Evolutionary conservation across 2,888 invertebrate species (phyloP).

Genomic region (Eudasyphora cyanicolor): DNA sequence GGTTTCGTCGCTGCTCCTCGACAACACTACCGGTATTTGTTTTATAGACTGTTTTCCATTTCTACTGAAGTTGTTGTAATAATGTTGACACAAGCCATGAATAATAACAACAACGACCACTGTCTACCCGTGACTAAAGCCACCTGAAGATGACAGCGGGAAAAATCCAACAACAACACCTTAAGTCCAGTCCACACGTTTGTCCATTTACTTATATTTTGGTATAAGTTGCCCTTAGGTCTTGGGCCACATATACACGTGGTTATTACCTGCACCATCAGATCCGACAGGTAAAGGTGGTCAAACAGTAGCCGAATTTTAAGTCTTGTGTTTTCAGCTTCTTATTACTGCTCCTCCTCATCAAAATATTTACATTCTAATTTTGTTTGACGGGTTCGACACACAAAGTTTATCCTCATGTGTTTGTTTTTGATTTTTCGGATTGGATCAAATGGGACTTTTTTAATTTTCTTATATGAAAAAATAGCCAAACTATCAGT

Average conservation of each 20-base stretch:
- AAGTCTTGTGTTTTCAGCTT: slow-evolving; percentile 1
- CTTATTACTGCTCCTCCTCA: background rate
- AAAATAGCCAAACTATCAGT: no score
- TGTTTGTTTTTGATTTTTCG: no score
- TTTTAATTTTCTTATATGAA: no score
- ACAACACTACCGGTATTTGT: slow-evolving; percentile 32
- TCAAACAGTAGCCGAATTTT: slow-evolving; percentile 48
- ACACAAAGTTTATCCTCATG: slow-evolving; percentile 25
- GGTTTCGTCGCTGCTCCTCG: background rate
- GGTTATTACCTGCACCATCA: slow-evolving; percentile 9
- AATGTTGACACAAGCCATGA: slow-evolving; percentile 3
- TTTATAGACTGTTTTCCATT: background rate
- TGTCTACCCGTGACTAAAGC: background rate
- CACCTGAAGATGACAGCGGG: background rate
- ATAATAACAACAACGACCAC: slow-evolving; percentile 10
- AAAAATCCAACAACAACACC: background rate
- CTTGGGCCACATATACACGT: background rate
- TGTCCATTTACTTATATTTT: no score
- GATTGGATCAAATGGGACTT: no score
- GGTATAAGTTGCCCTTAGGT: background rate
- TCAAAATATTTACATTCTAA: slow-evolving; percentile 44
- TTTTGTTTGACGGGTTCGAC: slow-evolving; percentile 24
- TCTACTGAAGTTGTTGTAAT: slow-evolving; percentile 32
- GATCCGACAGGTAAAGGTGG: background rate
- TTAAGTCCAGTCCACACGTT: background rate